Evolutionary conservation across 2,797 vertebrate genomes (phyloP).

Genomic region (Spondyliosoma cantharus): DNA sequence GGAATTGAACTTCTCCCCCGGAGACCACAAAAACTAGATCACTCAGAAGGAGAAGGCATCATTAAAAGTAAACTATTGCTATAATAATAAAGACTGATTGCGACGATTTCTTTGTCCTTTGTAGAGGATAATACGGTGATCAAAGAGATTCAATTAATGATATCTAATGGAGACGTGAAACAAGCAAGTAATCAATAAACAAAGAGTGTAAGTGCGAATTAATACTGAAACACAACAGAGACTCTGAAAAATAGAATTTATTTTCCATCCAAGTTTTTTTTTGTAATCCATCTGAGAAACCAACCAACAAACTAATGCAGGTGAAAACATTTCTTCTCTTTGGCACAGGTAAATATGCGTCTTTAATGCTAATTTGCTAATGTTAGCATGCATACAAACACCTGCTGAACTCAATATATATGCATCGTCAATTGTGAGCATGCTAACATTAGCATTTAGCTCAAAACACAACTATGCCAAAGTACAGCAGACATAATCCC

Average conservation of each 20-base stretch:
- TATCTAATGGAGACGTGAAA: background rate
- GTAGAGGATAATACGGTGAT: constrained; percentile 14
- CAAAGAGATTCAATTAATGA: constrained; percentile 15
- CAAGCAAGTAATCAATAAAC: background rate
- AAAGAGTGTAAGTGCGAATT: background rate
- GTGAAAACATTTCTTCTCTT: too few relatives aligned
- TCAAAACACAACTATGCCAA: background rate
- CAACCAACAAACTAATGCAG: too few relatives aligned
- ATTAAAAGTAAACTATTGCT: constrained; percentile 67
- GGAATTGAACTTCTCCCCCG: constrained; percentile 74
- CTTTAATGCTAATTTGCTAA: too few relatives aligned
- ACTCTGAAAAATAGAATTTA: too few relatives aligned
- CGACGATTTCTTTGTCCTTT: constrained; percentile 45
- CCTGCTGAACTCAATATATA: background rate
- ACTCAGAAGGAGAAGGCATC: constrained; percentile 68
- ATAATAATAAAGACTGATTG: constrained; percentile 47
- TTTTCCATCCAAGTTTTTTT: too few relatives aligned
- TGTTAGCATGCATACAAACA: too few relatives aligned
- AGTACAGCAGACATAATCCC: background rate
- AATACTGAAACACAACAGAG: too few relatives aligned
- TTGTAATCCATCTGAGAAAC: too few relatives aligned
- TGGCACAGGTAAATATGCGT: too few relatives aligned
- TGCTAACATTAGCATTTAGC: background rate
- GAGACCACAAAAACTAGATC: constrained; percentile 80
- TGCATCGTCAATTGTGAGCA: background rate